Base-by-base conservation (phyloP, 1,140 invertebrate species). In the Pararge aegeria region DNA sequence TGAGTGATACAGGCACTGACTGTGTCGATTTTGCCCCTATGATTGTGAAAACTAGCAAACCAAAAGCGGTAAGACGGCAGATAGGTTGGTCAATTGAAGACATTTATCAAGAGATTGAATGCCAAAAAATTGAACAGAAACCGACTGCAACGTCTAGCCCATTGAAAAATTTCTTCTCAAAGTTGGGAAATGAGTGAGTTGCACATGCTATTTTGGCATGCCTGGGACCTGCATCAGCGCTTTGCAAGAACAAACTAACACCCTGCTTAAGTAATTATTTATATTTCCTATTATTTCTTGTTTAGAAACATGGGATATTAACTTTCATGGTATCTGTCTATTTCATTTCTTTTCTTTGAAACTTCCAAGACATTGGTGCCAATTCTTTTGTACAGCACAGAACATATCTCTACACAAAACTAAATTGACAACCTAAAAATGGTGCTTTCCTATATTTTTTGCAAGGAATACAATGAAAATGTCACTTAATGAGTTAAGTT, bases 11-110 rank as follows among this genome's bases (percentile, higher is more conserved):
- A 49, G 83, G 84, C 1, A 65, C 74, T 19, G 86, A 89, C 59
- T 86, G 83, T 70, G 80, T 89, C 34, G 86, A 89, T 71, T 84
- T 83, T 75, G 76, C 75, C 37, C 81, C 86, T 30, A 78, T 78
- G 29, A 71, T 86, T 55, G 76, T 78, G 34, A 86, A 87, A 68
- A 77, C 70, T 3, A 80, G 81, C 18, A 80, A 74, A 61, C 83
- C 82, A 4, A 88, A 84, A 62, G 62, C 75, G 18, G 83, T 87
- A 9, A 72, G 87, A 5, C 75, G 86, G 5, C 84, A 88, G 68
- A 89, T 89, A 53, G 87, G 83, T 77, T 89, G 87, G 87, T 89
- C 87, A 55, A 72, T 86, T 70, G 87, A 88, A 68, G 85, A 89
- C 65, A 87, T 89, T 58, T 89, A 89, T 63, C 87, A 89, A 71